Evolutionary conservation across 1,140 invertebrate genomes (phyloP), one percentile per base, ranked within the genome.

Genomic region (Pseudobourletiella spinata): DNA sequence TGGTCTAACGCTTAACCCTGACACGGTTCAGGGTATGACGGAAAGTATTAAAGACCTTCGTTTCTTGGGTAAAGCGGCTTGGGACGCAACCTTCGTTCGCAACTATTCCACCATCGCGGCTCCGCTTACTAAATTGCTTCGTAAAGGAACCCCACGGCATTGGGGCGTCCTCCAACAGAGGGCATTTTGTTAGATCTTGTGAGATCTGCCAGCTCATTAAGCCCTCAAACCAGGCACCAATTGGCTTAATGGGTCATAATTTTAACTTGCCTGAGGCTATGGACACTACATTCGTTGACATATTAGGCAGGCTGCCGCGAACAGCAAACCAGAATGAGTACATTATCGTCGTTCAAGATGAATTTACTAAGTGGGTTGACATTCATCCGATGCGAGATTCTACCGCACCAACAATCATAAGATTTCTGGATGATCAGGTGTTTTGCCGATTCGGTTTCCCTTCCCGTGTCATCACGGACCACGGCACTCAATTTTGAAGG

Each of bases 341-440:
- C 65, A 65, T 74, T 22, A 30, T 75, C 16, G 71, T 75, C 4
- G 50, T 73, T 18, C 42, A 51, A 16, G 72, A 74, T 66, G 66
- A 72, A 51, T 68, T 72, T 35, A 72, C 72, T 39, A 72, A 72
- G 60, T 75, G 69, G 66, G 54, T 68, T 11, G 70, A 71, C 56
- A 57, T 61, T 29, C 64, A 66, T 50, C 46, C 70, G 1, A 63
- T 74, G 48, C 46, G 57, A 32, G 63, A 72, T 29, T 65, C 71
- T 48, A 70, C 70, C 44, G 72, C 73, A 4, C 52, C 48, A 22
- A 74, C 68, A 28, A 63, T 74, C 28, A 70, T 68, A 11, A 57
- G 70, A 25, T 56, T 59, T 14, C 48, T 73, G 11, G 54, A 73
- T 3, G 62, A 67, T 24, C 51, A 73, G n/a, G 56, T 73, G 15